phyloP scores from a whole-genome alignment of 1,140 invertebrate genomes.

The Dreissena polymorpha region DNA sequence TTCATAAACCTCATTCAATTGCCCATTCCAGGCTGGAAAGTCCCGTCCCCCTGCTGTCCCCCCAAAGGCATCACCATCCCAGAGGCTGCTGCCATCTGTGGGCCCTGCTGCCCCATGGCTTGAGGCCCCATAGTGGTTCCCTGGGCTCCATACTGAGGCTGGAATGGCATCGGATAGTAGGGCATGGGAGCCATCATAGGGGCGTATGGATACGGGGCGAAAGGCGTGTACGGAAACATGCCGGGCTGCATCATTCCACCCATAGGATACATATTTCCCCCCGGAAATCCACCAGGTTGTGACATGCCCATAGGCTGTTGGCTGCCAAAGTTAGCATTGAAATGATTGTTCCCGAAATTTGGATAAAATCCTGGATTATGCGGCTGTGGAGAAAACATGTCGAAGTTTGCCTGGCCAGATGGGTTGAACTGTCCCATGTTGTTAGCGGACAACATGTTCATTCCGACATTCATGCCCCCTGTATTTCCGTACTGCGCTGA shows the following conservation, averaged over 20 bases:
- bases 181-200: constrained; percentile 50
- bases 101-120: constrained; percentile 18
- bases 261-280: constrained; percentile 45
- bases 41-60: constrained; percentile 16
- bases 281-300: constrained; percentile 32
- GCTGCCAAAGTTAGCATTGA: constrained; percentile 31
- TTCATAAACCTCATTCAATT: background rate
- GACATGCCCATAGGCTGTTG: constrained; percentile 46
- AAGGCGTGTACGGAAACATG: constrained; percentile 44
- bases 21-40: constrained; percentile 31
- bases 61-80: constrained; percentile 7
- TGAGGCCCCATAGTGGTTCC: constrained; percentile 12
- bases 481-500: too few relatives aligned
- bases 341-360: constrained; percentile 45
- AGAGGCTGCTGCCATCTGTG: constrained; percentile 9
- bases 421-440: background rate
- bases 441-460: too few relatives aligned
- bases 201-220: constrained; percentile 42
- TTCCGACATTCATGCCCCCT: too few relatives aligned
- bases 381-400: constrained; percentile 47
- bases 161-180: constrained; percentile 54
- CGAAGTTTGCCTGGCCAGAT: constrained; percentile 37
- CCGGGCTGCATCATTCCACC: constrained; percentile 52
- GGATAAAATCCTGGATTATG: constrained; percentile 33
- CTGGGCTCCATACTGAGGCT: constrained; percentile 50